Base-by-base conservation (phyloP, 2,797 vertebrate species). In the Sebastes hubbsi region DNA sequence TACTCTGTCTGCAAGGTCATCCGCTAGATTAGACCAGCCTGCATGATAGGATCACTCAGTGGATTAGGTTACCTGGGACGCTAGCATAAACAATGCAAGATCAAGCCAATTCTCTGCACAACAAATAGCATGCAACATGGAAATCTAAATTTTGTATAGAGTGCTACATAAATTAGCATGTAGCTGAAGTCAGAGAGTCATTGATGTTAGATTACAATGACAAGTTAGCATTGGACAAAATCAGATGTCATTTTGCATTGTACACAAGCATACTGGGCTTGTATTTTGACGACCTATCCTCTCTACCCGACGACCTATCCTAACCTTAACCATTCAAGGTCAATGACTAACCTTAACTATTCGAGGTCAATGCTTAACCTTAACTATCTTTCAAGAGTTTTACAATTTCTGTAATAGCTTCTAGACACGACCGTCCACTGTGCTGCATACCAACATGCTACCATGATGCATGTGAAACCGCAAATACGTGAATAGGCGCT, bases 11-110 rank as follows among this genome's bases (percentile, higher is more conserved):
- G 64, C 87, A 91, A 94, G 91, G 93, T 91, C 89, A 91, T 81
- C 75, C 60, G 73, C 80, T 77, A 85, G 90, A 91, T 94, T 90
- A 94, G 78, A 88, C 74, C 56, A 56, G 85, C 84, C 62, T 71
- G 76, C 88, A 79, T 83, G 89, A 93, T 84, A 87, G 92, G 93
- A 92, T 92, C 88, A 88, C 84, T 86, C 70, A 20, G 42, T 27
- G 88, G 89, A 92, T 94, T 91, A 92, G 72, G 63, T 27, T 81
- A 89, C 84, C 84, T 90, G 84, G 71, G 80, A 78, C 56, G 73
- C 75, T 32, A 42, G 72, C 52, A 72, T 38, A 88, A 84, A 81
- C 82, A 80, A 72, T n/a, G 22, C 62, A 79, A 84, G 82, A 91
- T 91, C 87, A 93, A 73, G 71, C 71, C 60, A 78, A 76, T 55